Evolutionary conservation across 2,888 invertebrate species (phyloP).

Genomic region (Phlogophora meticulosa): DNA sequence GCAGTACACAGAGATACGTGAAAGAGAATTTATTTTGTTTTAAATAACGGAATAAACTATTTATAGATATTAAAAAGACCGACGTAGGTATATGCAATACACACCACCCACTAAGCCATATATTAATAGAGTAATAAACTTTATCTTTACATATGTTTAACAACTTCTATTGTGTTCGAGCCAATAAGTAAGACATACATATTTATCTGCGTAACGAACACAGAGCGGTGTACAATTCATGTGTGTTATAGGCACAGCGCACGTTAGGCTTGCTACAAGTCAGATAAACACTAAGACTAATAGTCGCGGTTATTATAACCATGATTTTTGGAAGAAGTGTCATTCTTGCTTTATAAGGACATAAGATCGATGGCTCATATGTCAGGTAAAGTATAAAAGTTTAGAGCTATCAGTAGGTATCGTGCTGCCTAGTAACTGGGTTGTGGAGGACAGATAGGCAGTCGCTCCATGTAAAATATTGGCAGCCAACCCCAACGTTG

Average conservation of each 20-base stretch:
- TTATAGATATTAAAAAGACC: background rate
- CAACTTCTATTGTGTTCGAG: constrained; percentile 21
- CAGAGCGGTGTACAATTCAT: constrained; percentile 22
- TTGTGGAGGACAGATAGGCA: no score
- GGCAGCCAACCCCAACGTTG: no score
- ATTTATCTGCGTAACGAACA: constrained; percentile 33
- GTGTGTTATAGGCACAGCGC: background rate
- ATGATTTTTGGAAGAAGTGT: no score
- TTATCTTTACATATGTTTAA: constrained; percentile 23
- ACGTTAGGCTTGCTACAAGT: constrained; percentile 6
- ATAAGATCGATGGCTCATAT: no score
- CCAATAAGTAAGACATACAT: constrained; percentile 52
- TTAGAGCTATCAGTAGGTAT: no score
- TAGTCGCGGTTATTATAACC: constrained; percentile 5
- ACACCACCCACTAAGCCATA: constrained; percentile 6
- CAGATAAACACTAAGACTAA: background rate
- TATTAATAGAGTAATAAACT: constrained; percentile 22
- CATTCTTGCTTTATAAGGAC: no score
- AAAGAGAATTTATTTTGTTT: no score
- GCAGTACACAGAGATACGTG: no score
- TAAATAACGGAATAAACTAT: no score
- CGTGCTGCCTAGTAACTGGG: no score
- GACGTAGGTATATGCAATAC: background rate
- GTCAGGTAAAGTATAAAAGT: no score
- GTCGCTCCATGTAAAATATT: no score